Percentiles rank a stretch among this genome's conserved stretches.
These are phyloP conservation scores for Xylocopa sonorina DNA, from an alignment of 1,140 invertebrate genomes.

Conservation along the genomic window DNA sequence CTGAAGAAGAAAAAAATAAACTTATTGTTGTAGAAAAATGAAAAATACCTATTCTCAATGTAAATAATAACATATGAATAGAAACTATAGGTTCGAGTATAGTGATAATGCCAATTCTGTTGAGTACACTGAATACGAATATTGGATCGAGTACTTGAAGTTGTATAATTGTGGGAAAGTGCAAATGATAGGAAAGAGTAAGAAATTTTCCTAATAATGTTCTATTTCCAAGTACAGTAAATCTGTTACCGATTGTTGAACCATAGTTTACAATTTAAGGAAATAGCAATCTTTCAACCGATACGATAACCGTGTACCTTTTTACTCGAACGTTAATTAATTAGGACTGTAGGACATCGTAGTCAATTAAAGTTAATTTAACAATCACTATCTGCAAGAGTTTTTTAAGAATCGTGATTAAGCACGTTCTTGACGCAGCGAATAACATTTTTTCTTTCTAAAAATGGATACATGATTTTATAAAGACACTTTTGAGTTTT, in stretches of 20 bases:
- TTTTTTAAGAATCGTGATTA: constrained; percentile 30
- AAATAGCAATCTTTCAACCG: background rate
- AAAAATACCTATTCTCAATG: too few species aligned
- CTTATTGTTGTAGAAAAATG: too few species aligned
- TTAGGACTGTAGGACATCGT: background rate
- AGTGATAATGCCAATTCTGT: background rate
- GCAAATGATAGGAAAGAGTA: too few species aligned
- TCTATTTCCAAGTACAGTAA: too few species aligned
- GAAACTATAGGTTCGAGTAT: background rate
- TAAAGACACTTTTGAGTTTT: background rate
- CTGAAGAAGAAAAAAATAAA: too few species aligned
- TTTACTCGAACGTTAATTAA: constrained; percentile 8
- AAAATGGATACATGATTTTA: background rate
- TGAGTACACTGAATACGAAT: too few species aligned
- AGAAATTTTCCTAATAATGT: too few species aligned
- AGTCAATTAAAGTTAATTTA: constrained; percentile 31
- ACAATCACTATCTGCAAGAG: background rate
- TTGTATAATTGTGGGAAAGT: too few species aligned
- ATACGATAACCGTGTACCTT: background rate
- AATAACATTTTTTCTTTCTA: background rate
- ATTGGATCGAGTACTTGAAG: too few species aligned
- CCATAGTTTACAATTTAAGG: background rate
- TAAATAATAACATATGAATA: too few species aligned
- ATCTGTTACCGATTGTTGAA: background rate
- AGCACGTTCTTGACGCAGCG: background rate